A percentile compares a stretch with the other conserved stretches of the same genome.
These are phyloP conservation scores for Synanthedon tipuliformis DNA, from an alignment of 2,888 invertebrate species.

Conservation along the genomic window DNA sequence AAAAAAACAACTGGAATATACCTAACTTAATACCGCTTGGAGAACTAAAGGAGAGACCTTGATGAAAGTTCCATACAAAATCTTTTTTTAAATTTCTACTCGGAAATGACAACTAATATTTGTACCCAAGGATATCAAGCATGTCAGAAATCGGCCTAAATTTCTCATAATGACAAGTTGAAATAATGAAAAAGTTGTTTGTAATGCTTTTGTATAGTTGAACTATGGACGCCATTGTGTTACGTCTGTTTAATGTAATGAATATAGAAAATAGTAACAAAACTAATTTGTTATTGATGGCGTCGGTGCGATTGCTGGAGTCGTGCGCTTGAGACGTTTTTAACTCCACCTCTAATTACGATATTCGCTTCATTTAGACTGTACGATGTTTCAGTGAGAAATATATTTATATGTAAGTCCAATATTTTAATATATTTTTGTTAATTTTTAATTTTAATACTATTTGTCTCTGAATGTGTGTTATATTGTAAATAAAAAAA, in stretches of 20 bases:
- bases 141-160: not conserved
- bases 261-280: slow-evolving; percentile 35
- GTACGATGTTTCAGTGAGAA: slow-evolving; percentile 17
- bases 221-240: not conserved
- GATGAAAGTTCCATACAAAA: too few species aligned
- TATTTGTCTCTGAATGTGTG: too few species aligned
- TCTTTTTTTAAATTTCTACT: too few species aligned
- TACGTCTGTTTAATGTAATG: slow-evolving; percentile 1
- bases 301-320: slow-evolving; percentile 30
- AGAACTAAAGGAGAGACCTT: too few species aligned
- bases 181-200: not conserved
- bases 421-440: too few species aligned
- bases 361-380: slow-evolving; percentile 3
- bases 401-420: too few species aligned
- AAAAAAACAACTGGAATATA: too few species aligned
- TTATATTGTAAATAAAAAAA: too few species aligned
- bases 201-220: not conserved
- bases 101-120: too few species aligned
- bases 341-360: slow-evolving; percentile 48
- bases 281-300: slow-evolving; percentile 62
- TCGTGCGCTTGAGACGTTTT: slow-evolving; percentile 40
- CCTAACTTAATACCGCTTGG: too few species aligned
- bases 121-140: not conserved
- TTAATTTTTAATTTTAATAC: too few species aligned
- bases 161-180: slow-evolving; percentile 1